Base-by-base conservation (phyloP, 2,113 vertebrate genomes). In the Cinclus mexicanus region DNA sequence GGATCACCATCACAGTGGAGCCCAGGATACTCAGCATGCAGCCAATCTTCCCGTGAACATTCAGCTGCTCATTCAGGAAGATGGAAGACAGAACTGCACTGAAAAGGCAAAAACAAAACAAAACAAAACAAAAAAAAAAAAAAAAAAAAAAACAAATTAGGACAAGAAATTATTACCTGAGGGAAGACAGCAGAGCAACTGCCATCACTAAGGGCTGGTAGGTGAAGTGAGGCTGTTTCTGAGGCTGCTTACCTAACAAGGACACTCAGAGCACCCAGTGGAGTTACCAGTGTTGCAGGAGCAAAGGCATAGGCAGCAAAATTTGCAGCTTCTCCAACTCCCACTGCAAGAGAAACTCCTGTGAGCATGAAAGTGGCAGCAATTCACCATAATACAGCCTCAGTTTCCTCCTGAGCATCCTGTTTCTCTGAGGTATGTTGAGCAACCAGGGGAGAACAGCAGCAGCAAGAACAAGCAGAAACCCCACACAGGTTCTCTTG, bases 261-360 rank as follows among this genome's bases (percentile, higher is more conserved):
- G 35, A 99, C 98, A 96, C 98, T 99, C 72, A 99, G 63, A 44
- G 98, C 98, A 95, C 98, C 98, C 46, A 99, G 96, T 6, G 98
- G 98, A 71, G 98, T 99, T 67, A 99, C 98, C 78, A 99, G 96
- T 1, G 98, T 98, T 44, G 98, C 98, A 7, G 98, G 98, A 9
- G 98, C 98, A 98, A 99, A 99, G 53, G 97, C 98, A 76, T 98
- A 99, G 12, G 98, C 98, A 26, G 98, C 98, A 35, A 99, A 99
- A 97, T 99, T 99, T 14, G 98, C 98, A 2, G 97, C 98, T 97
- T 99, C 98, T 95, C 98, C 98, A 81, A 96, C 90, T 97, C 98
- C 98, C 98, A 99, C 98, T 99, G 91, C 71, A 97, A 97, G 61
- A 96, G 61, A 93, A 94, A 94, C 39, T 52, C 35, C 60, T 57